Base-by-base conservation (phyloP, 2,113 vertebrate species). In the Lipotes vexillifer region DNA sequence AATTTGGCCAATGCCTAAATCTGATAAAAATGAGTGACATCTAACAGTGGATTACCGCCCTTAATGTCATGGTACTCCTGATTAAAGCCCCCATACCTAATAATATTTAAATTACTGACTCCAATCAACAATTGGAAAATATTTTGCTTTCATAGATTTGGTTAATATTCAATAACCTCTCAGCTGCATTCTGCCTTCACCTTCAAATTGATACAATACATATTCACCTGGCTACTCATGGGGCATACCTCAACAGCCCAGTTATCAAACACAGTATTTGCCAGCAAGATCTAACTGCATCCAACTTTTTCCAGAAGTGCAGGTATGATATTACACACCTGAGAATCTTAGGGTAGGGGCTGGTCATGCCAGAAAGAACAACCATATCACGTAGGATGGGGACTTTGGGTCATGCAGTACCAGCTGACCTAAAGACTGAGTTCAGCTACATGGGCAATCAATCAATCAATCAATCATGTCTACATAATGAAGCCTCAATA, bases 131-230 rank as follows among this genome's bases (percentile, higher is more conserved):
- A 31, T 4, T 77, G 44, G 44, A 80, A 96, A 84, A 36, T 75
- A 77, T 59, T 89, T 92, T 95, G 10, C 21, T 90, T 94, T 82
- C 44, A 87, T 44, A 84, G n/a, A 84, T 46, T 71, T 90, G n/a
- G 31, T 90, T 93, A 92, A 71, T 31, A 52, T 89, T 97, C 33
- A 93, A 15, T 85, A 81, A 18, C 27, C 31, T 72, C 12, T 72
- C 49, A 86, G 20, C 15, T 74, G 29, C n/a, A 91, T 29, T 80
- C 96, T 91, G 14, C 15, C 61, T 71, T 96, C 25, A 55, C 29
- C 36, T 92, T 80, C 44, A 83, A 61, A 83, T 31, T 8, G 61
- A 83, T 86, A 92, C 17, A 90, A 77, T n/a, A 65, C 4, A 80
- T n/a, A 85, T 75, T 88, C 82, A 78, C 38, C 31, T 81, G 17